Conservation (phyloP, 2,888 invertebrate genomes). For the Eulithis testata region DNA sequence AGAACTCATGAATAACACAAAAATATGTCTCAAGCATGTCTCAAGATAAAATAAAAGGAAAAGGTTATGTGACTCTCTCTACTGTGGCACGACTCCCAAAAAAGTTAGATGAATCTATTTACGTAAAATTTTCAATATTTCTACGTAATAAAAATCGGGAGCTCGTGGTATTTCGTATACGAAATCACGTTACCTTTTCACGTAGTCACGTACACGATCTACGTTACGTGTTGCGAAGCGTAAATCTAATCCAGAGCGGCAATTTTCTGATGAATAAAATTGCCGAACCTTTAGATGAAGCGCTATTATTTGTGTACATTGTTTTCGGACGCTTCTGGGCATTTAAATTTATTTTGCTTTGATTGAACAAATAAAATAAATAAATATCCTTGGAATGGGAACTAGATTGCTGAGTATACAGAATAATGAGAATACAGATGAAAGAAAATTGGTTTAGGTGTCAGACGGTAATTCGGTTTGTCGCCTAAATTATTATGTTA, state of each 20-base stretch:
- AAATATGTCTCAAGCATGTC: too few relatives aligned
- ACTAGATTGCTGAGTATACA: too few relatives aligned
- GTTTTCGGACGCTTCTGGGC: conserved; percentile 11
- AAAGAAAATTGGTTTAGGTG: neutral
- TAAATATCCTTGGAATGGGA: too few relatives aligned
- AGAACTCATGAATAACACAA: too few relatives aligned
- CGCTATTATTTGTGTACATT: conserved; percentile 32
- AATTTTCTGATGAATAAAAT: conserved; percentile 38
- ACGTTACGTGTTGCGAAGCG: conserved; percentile 37
- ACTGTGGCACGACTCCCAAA: too few relatives aligned
- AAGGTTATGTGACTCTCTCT: too few relatives aligned
- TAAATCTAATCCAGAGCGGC: conserved; percentile 38
- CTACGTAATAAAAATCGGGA: conserved; percentile 7
- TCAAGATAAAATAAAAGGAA: too few relatives aligned
- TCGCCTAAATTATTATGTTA: neutral
- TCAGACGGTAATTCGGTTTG: neutral
- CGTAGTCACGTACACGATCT: conserved; percentile 39
- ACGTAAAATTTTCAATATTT: conserved; percentile 15
- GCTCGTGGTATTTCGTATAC: conserved; percentile 13
- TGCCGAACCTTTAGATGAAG: conserved; percentile 27
- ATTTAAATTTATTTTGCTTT: neutral
- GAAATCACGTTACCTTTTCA: conserved; percentile 32
- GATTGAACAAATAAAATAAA: neutral
- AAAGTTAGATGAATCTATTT: neutral
- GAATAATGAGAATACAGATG: neutral